Conservation (phyloP, 2,888 invertebrate species). For the Ennomos fuscantarius region DNA sequence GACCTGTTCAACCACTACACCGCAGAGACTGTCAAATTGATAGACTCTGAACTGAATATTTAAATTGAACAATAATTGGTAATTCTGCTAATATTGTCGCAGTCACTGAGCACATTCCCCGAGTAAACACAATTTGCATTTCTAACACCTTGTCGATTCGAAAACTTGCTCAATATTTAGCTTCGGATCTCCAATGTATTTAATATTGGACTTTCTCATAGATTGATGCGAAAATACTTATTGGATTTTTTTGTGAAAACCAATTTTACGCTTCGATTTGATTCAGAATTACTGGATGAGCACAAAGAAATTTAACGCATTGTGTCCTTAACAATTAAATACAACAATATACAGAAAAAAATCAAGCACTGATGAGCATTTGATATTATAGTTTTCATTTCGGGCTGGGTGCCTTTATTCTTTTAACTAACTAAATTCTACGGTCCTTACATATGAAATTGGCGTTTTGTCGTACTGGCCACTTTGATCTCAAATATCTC, state of each 20-base stretch:
- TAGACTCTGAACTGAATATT: conserved; percentile 27
- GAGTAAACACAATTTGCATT: conserved; percentile 62
- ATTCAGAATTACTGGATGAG: conserved; percentile 18
- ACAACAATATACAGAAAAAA: too few species aligned
- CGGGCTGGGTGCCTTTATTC: too few species aligned
- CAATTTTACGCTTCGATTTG: conserved; percentile 11
- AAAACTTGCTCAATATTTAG: conserved; percentile 46
- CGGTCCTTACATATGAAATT: too few species aligned
- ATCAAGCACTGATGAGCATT: too few species aligned
- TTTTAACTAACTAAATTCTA: too few species aligned
- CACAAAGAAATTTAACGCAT: conserved; percentile 5
- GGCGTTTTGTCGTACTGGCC: too few species aligned
- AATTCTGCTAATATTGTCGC: conserved; percentile 50
- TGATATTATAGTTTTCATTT: too few species aligned
- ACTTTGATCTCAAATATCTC: too few species aligned
- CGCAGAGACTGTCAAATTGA: too few species aligned
- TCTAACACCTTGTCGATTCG: conserved; percentile 49
- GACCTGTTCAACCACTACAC: too few species aligned
- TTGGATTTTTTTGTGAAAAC: conserved; percentile 29
- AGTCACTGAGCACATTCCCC: conserved; percentile 49
- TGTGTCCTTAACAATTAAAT: too few species aligned
- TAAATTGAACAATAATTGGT: conserved; percentile 32
- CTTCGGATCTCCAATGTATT: conserved; percentile 34
- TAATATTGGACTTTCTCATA: conserved; percentile 29
- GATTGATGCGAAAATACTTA: conserved; percentile 25